Evolutionary conservation across 2,888 invertebrate species (phyloP).

Genomic region (Didymodactylos carnosus): DNA sequence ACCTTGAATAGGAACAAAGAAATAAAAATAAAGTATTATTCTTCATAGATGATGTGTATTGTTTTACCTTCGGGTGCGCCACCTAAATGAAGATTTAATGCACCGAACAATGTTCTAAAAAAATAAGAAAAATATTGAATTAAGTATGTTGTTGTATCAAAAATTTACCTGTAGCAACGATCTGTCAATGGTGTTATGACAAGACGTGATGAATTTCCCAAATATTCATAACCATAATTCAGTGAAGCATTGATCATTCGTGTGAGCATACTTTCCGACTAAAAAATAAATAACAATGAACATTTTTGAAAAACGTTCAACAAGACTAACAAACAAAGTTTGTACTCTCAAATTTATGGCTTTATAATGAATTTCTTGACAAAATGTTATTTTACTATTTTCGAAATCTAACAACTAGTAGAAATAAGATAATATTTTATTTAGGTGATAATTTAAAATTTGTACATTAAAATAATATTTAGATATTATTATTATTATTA

Average conservation of each 20-base stretch:
- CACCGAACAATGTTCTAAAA: constrained; percentile 34
- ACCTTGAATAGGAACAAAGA: too few species aligned
- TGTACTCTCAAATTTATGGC: too few species aligned
- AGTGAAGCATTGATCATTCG: constrained; percentile 37
- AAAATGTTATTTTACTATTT: too few species aligned
- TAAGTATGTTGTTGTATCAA: not conserved
- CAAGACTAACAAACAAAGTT: not conserved
- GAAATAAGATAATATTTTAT: too few species aligned
- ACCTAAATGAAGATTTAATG: constrained; percentile 36
- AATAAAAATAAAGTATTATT: too few species aligned
- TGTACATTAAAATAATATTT: not conserved
- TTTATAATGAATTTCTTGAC: too few species aligned
- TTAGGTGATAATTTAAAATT: too few species aligned
- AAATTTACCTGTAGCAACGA: constrained; percentile 34
- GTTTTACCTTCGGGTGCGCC: constrained; percentile 38
- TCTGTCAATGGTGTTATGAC: constrained; percentile 38
- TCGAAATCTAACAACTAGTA: too few species aligned
- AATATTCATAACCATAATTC: constrained; percentile 37
- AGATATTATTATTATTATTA: not conserved
- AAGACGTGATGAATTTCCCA: constrained; percentile 36
- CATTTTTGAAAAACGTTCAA: not conserved
- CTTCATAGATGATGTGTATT: too few species aligned
- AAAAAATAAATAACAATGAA: too few species aligned
- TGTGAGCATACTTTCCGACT: constrained; percentile 34
- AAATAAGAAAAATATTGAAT: not conserved